Base-by-base conservation (phyloP, 2,888 invertebrate species). In the Cephalotes varians region DNA sequence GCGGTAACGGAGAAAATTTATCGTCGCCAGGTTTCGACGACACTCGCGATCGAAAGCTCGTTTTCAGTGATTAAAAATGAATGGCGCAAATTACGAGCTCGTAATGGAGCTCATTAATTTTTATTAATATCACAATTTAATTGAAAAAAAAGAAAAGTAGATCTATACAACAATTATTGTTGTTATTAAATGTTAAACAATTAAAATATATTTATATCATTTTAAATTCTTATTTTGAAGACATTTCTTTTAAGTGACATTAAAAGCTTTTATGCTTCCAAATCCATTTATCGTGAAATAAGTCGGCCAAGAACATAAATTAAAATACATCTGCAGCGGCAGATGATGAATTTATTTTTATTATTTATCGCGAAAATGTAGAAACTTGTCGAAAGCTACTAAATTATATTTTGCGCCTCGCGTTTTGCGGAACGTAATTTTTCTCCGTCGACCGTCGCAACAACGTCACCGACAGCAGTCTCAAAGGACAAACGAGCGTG, bases 401-500 rank as follows among this genome's bases (percentile, higher is more conserved):
- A 79, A 79, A 79, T 79, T 79, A n/a, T 56, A 79, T 7, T 44
- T 54, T 44, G 34, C 72, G 25, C 18, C 21, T 44, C 12, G 21
- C 40, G 10, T 54, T 47, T 81, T 64, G 64, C 25, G 31, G 25
- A 72, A 77, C 31, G 56, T 77, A 62, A 81, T 64, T 64, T 81
- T 81, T 81, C 77, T 64, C 81, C 51, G 64, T 81, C 74, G 54
- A 31, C 40, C 31, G 44, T 12, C 34, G 62, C 77, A 81, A 65
- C 64, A 65, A 81, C 25, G 64, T 71, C 77, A 79, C 77, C 56
- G 77, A 77, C 81, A 81, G 64, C 64, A 56, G 44, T 76, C 64
- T 81, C 77, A 77, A 81, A 79, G 81, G 77, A 74, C 64, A 81
- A 79, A 81, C 77, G 44, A 76, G 77, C 81, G 47, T 64, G 34